These are phyloP conservation scores for Neosilurus mollespiculum DNA, from an alignment of 2,797 vertebrate genomes.

Conservation along the genomic window DNA sequence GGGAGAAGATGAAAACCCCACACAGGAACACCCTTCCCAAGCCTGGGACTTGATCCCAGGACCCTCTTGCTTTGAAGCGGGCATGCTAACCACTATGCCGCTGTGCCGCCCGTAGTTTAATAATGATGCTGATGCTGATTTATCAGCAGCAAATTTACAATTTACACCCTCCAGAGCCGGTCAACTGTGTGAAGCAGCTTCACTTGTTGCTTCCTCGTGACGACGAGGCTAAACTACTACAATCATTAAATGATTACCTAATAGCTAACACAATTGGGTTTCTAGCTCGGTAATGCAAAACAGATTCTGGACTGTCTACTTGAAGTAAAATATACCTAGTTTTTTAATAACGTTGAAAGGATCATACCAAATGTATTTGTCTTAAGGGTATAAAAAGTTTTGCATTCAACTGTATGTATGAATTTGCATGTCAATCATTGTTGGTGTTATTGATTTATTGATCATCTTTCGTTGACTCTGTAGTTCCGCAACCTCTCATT, in stretches of 20 bases:
- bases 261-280: neutral
- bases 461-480: constrained; percentile 3
- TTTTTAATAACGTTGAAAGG: neutral
- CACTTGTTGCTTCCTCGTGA: neutral
- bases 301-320: neutral
- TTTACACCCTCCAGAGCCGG: neutral
- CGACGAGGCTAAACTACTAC: neutral
- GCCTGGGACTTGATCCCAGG: too few species aligned
- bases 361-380: neutral
- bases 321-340: neutral
- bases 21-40: too few species aligned
- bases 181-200: too few species aligned
- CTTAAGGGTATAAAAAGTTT: neutral
- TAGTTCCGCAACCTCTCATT: constrained; percentile 91
- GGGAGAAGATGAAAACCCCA: too few species aligned
- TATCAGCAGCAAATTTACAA: neutral
- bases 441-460: neutral
- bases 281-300: neutral
- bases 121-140: too few species aligned
- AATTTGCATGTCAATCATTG: neutral
- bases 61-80: too few species aligned
- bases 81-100: too few species aligned
- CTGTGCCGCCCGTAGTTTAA: too few species aligned
- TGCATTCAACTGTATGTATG: neutral
- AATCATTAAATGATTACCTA: neutral